Conservation (phyloP, 2,888 invertebrate genomes). For the Sinohyriopsis cumingii region DNA sequence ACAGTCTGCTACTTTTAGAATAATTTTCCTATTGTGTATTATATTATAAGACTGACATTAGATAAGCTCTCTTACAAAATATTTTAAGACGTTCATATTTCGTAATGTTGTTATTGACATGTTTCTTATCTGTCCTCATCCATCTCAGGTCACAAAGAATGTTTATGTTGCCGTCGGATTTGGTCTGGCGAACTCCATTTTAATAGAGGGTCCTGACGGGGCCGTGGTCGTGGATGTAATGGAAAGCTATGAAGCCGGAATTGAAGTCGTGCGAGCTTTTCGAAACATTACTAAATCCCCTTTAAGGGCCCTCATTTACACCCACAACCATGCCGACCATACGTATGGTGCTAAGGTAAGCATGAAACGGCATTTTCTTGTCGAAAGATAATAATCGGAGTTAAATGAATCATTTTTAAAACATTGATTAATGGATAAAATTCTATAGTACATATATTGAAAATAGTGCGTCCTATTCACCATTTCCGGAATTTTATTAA, state of each 20-base stretch:
- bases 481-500: too few species aligned
- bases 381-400: not conserved
- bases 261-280: constrained; percentile 50
- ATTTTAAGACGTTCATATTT: too few species aligned
- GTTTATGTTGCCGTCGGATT: constrained; percentile 63
- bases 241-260: constrained; percentile 53
- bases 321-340: constrained; percentile 66
- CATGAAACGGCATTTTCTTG: not conserved
- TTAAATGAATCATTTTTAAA: too few species aligned
- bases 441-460: too few species aligned
- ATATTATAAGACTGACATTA: too few species aligned
- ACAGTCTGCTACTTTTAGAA: too few species aligned
- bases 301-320: constrained; percentile 61
- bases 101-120: too few species aligned
- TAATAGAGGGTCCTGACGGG: constrained; percentile 59
- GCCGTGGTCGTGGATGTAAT: constrained; percentile 62
- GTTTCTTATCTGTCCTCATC: not conserved
- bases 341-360: constrained; percentile 56
- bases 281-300: constrained; percentile 55
- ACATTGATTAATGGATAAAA: too few species aligned
- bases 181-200: constrained; percentile 60
- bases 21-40: too few species aligned
- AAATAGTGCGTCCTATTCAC: too few species aligned
- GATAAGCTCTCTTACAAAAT: too few species aligned
- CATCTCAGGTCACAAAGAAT: constrained; percentile 55